Base-by-base conservation (phyloP, 2,113 vertebrate genomes). In the Crotalus tigris region DNA sequence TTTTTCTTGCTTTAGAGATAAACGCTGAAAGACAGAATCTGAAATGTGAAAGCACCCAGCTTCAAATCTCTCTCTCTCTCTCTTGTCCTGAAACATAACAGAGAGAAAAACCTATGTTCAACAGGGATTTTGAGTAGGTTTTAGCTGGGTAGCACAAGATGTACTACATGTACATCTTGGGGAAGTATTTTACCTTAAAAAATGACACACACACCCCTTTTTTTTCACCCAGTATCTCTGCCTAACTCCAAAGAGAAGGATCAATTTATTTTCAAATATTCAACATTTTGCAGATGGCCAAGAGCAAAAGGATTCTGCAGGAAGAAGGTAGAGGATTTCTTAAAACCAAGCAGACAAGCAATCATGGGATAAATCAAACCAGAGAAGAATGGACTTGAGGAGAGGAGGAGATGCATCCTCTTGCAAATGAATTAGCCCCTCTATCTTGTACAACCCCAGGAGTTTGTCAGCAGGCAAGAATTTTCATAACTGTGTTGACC, bases 401-500 rank as follows among this genome's bases (percentile, higher is more conserved):
- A 23, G 33, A 88, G 87, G 13, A 26, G 49, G 13, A 23, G 24
- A 85, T 17, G 61, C 21, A 81, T 55, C 89, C 87, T 81, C 91
- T 93, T 17, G 11, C 90, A 0, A 0, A 90, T 49, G 75, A 61
- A 19, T 81, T 55, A 44, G 64, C 5, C 61, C 33, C 46, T 93
- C 23, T 7, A 46, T 23, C 17, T 61, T 55, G 7, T 26, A 53
- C 55, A 46, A 11, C 11, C 39, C 49, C 39, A 33, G 39, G 17
- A 49, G 92, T 91, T 85, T 58, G 58, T 24, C 58, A 90, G 44
- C n/a, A 91, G 58, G 91, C 89, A n/a, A 49, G 55, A 64, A 92
- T 95, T 96, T 92, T 91, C 96, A 92, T 89, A 93, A 75, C 93
- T 1, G 0, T 4, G n/a, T 24, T 93, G 94, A 94, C 87, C 95